Base-by-base conservation (phyloP, 2,888 invertebrate species). In the Ernsta delagoae region DNA sequence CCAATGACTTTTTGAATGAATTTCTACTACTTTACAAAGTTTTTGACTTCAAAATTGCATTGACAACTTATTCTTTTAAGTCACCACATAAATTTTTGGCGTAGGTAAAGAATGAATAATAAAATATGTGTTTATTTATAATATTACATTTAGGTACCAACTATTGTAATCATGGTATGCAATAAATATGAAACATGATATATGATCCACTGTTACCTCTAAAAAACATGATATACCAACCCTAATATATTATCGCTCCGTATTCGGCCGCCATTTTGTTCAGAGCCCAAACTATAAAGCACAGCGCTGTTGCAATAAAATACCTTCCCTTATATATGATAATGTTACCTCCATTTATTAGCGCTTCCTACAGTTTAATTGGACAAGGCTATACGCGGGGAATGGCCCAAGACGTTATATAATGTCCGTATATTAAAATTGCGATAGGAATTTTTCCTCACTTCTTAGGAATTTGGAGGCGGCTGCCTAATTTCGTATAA, bases 271-370 rank as follows among this genome's bases (percentile, higher is more conserved):
- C 12, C 48, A n/a, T 48, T 12, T 48, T 48, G 48, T 48, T 12
- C n/a, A 12, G 6, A 12, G 4, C 48, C 12, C 48, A 48, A 48
- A 48, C 48, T 48, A 48, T 48, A 48, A 48, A 48, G 9, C 12
- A 48, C 6, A 6, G 1, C 12, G 12, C 12, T 6, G 5, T 3
- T 48, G 48, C 12, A 12, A 48, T 48, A 48, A 60, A 60, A 60
- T 45, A 43, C 43, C 45, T 60, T 45, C 12, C 45, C 12, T 45
- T 45, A 60, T 60, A 45, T 39, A 59, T 59, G 59, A 60, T 60
- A 60, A 60, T 45, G 31, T 45, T 53, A 16, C 53, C 45, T n/a
- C 45, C 45, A 60, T 60, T 31, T 60, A 45, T 60, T 60, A 60
- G 45, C 60, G 16, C 45, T 11, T 24, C 59, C 43, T 9, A 41